phyloP scores from a whole-genome alignment of 2,113 vertebrate species.

The Pseudorhombus dupliciocellatus region DNA sequence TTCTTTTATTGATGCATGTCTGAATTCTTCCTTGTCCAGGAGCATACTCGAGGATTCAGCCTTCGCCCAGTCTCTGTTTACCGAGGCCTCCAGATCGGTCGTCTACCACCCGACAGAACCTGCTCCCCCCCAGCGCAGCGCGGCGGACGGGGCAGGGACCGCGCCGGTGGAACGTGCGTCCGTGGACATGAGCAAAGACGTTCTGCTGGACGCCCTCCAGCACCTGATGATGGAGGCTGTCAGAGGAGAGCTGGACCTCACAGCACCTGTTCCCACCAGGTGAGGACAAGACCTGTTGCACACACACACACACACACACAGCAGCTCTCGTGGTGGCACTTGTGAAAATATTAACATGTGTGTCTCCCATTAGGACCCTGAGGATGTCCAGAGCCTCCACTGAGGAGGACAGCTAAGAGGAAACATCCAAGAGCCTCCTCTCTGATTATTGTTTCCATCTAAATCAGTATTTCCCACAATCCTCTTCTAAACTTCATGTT shows the following conservation, averaged over 20 bases:
- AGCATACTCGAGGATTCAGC: constrained; percentile 82
- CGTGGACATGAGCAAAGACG: constrained; percentile 77
- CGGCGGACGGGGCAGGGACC: constrained; percentile 7
- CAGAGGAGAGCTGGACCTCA: constrained; percentile 87
- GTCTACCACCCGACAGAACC: constrained; percentile 78
- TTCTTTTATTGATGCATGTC: too few species aligned
- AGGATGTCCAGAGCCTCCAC: constrained; percentile 17
- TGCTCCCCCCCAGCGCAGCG: background rate
- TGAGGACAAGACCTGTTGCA: constrained; percentile 11
- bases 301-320: background rate
- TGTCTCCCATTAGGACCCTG: constrained; percentile 37
- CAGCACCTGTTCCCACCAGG: constrained; percentile 68
- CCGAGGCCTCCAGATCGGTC: constrained; percentile 71
- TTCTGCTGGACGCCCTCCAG: constrained; percentile 88
- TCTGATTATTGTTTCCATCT: background rate
- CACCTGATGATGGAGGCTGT: constrained; percentile 91
- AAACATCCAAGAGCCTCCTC: background rate
- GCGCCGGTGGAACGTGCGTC: constrained; percentile 65
- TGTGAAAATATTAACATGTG: background rate
- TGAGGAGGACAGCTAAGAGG: constrained; percentile 12
- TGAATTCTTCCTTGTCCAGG: constrained; percentile 73
- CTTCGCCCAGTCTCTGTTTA: constrained; percentile 78
- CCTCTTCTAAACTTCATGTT: too few species aligned
- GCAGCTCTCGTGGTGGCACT: background rate
- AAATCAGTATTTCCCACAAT: background rate